Conservation (phyloP, 2,113 vertebrate species). For the Artemisiospiza belli region DNA sequence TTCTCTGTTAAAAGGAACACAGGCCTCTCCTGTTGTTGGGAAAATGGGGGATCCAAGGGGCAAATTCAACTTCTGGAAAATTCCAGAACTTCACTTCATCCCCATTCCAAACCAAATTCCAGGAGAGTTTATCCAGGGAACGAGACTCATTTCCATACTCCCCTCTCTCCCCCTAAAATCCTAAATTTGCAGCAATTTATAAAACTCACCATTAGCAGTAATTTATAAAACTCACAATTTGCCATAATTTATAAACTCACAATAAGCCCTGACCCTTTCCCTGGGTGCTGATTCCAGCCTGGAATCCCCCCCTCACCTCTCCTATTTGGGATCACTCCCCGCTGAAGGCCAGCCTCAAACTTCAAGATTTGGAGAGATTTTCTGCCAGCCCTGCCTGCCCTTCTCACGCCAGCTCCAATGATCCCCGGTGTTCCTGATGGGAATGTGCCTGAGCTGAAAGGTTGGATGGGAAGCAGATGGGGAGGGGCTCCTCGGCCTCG, state of each 20-base stretch:
- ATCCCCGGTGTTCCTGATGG: fast-evolving
- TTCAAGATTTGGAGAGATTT: background rate
- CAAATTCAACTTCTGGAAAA: background rate
- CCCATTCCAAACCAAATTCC: background rate
- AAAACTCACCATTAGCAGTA: background rate
- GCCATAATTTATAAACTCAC: background rate
- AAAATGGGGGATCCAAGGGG: background rate
- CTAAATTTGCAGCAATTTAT: background rate
- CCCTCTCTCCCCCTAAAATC: background rate
- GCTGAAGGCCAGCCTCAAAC: background rate
- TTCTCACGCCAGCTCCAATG: background rate
- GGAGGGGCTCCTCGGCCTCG: background rate
- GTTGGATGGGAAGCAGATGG: background rate
- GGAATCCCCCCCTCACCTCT: background rate
- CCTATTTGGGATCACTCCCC: background rate
- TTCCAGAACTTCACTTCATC: background rate
- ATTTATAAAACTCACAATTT: background rate
- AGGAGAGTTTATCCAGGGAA: background rate
- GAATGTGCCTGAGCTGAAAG: background rate
- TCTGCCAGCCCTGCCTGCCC: background rate
- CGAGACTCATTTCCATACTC: background rate
- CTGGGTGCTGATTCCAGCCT: background rate
- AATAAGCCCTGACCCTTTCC: background rate
- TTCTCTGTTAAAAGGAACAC: background rate
- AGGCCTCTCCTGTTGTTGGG: background rate